phyloP scores from a whole-genome alignment of 1,140 invertebrate genomes.

The Pectinophora gossypiella region DNA sequence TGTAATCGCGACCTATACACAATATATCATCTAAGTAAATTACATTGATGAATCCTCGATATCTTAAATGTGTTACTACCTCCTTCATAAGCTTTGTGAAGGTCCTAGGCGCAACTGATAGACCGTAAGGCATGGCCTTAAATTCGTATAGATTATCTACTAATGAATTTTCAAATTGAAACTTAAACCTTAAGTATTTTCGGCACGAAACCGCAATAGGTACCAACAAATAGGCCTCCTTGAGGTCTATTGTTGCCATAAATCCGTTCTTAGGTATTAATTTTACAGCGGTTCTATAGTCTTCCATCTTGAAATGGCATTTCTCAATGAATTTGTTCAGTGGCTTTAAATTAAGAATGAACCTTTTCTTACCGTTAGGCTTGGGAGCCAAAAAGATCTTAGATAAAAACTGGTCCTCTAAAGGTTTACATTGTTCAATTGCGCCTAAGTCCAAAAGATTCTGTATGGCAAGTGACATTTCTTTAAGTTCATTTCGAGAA shows the following conservation, averaged over 20 bases:
- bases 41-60: constrained; percentile 16
- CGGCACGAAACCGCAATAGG: constrained; percentile 5
- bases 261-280: constrained; percentile 14
- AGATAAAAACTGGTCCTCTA: constrained; percentile 11
- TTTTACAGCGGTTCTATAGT: constrained; percentile 24
- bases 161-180: too few relatives aligned
- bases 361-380: constrained; percentile 20
- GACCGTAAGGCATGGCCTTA: constrained; percentile 23
- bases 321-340: constrained; percentile 22
- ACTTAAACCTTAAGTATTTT: constrained; percentile 28
- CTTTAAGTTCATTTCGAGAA: background rate
- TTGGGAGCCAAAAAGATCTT: constrained; percentile 24
- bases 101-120: constrained; percentile 18
- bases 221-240: constrained; percentile 25
- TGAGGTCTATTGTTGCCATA: constrained; percentile 20
- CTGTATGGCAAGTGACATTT: constrained; percentile 11
- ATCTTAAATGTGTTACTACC: constrained; percentile 17
- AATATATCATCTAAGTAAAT: constrained; percentile 28
- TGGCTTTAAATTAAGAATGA: constrained; percentile 25
- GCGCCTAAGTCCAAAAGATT: constrained; percentile 15
- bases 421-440: background rate
- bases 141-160: constrained; percentile 19
- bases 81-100: constrained; percentile 29
- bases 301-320: constrained; percentile 32
- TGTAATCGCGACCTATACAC: constrained; percentile 20